Evolutionary conservation across 2,113 vertebrate species (phyloP).

Genomic region (Poeciliopsis occidentalis): DNA sequence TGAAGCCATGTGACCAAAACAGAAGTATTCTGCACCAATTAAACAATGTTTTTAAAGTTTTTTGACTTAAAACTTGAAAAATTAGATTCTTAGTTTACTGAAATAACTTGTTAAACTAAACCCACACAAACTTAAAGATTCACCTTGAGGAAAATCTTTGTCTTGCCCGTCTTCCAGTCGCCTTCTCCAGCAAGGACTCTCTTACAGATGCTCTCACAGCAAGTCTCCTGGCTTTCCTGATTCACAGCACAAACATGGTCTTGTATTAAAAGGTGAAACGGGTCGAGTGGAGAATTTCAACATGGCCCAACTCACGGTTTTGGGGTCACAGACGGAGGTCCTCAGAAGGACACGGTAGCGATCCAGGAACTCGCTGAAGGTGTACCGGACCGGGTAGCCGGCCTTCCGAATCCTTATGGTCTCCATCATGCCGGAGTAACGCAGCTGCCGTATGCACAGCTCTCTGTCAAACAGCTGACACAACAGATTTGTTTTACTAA

Average conservation of each 20-base stretch:
- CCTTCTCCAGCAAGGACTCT: slow-evolving; percentile 75
- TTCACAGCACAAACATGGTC: slow-evolving; percentile 32
- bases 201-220: slow-evolving; percentile 83
- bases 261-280: neutral
- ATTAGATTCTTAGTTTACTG: no score
- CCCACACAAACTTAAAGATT: neutral
- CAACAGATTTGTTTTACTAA: neutral
- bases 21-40: no score
- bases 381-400: slow-evolving; percentile 92
- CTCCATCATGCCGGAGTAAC: slow-evolving; percentile 97
- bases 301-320: slow-evolving; percentile 60
- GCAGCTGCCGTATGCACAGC: slow-evolving; percentile 91
- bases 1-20: no score
- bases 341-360: slow-evolving; percentile 86
- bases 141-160: slow-evolving; percentile 97
- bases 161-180: slow-evolving; percentile 94
- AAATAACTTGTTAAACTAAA: no score
- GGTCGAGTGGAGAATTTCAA: neutral
- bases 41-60: no score
- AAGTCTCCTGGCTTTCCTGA: slow-evolving; percentile 78
- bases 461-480: slow-evolving; percentile 90
- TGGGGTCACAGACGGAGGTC: slow-evolving; percentile 71
- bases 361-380: slow-evolving; percentile 87
- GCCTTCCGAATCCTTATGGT: slow-evolving; percentile 92
- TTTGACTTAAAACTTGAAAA: no score